phyloP scores from a whole-genome alignment of 1,140 invertebrate genomes.

The Apis florea region DNA sequence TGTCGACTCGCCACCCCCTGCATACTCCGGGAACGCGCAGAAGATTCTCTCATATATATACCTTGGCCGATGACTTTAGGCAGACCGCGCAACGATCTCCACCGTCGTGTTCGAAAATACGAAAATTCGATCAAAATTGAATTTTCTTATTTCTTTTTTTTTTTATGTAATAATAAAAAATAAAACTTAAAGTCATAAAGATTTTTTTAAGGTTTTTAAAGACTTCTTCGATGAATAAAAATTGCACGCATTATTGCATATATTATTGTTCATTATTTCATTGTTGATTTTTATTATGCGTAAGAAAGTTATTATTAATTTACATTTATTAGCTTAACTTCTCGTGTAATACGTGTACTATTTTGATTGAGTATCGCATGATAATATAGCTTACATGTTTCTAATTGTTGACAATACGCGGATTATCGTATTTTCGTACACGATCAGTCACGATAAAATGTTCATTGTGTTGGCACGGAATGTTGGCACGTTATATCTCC shows the following conservation, averaged over 20 bases:
- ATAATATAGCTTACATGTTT: background rate
- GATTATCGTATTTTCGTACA: slow-evolving; percentile 14
- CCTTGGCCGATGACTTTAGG: slow-evolving; percentile 37
- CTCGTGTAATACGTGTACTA: background rate
- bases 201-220: too few relatives aligned
- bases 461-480: background rate
- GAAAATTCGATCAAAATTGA: background rate
- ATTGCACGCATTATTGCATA: too few relatives aligned
- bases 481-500: background rate
- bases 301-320: background rate
- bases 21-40: slow-evolving; percentile 40
- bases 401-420: background rate
- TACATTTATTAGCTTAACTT: background rate
- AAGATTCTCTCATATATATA: slow-evolving; percentile 25
- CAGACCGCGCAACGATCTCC: background rate
- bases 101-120: background rate
- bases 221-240: too few relatives aligned
- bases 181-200: too few relatives aligned
- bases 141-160: background rate
- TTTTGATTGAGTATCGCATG: background rate
- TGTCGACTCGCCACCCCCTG: slow-evolving; percentile 36
- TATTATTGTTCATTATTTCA: too few relatives aligned
- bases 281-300: too few relatives aligned
- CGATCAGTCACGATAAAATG: slow-evolving; percentile 1
- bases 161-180: background rate